A percentile compares a stretch with the other conserved stretches of the same genome.
Evolutionary conservation across 2,888 invertebrate species (phyloP).

Genomic region (Ormyrus nitidulus): DNA sequence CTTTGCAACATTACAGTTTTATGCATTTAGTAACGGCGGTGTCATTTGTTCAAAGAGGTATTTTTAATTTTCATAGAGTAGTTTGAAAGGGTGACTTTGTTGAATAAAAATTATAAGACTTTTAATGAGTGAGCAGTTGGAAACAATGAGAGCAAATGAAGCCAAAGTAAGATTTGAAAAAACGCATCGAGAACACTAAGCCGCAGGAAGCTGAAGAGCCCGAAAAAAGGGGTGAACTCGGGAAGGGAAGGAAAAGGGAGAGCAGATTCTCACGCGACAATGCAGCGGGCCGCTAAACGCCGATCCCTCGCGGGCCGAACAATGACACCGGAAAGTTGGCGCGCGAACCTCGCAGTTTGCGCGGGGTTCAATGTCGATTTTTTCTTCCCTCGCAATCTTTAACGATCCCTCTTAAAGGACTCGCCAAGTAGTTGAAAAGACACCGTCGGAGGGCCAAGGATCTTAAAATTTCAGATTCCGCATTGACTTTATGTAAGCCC

Average conservation of each 20-base stretch:
- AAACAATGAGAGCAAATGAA: conserved; percentile 18
- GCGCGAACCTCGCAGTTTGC: conserved; percentile 10
- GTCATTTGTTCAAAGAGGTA: too few species aligned
- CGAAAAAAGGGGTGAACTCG: conserved; percentile 21
- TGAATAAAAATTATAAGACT: neutral
- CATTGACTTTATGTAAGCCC: conserved; percentile 42
- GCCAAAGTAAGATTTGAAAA: conserved; percentile 28
- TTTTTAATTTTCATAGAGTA: too few species aligned
- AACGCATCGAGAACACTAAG: neutral
- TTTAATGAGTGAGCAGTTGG: too few species aligned
- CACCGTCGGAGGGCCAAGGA: neutral
- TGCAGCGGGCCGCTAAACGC: conserved; percentile 43
- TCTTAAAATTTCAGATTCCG: conserved; percentile 53
- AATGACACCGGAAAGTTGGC: conserved; percentile 44
- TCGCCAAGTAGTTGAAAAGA: conserved; percentile 7
- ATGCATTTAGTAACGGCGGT: too few species aligned
- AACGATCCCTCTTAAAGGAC: conserved; percentile 46
- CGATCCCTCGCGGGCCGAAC: conserved; percentile 30
- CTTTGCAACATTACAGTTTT: too few species aligned
- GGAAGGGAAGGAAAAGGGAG: neutral
- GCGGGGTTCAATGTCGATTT: neutral
- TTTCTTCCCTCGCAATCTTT: conserved; percentile 45
- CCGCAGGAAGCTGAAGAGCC: neutral
- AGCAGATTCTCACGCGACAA: conserved; percentile 12
- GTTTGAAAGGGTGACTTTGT: neutral